A percentile compares a stretch with the other conserved stretches of the same genome.
Conservation (phyloP, 2,113 vertebrate species). For the Conger conger region DNA sequence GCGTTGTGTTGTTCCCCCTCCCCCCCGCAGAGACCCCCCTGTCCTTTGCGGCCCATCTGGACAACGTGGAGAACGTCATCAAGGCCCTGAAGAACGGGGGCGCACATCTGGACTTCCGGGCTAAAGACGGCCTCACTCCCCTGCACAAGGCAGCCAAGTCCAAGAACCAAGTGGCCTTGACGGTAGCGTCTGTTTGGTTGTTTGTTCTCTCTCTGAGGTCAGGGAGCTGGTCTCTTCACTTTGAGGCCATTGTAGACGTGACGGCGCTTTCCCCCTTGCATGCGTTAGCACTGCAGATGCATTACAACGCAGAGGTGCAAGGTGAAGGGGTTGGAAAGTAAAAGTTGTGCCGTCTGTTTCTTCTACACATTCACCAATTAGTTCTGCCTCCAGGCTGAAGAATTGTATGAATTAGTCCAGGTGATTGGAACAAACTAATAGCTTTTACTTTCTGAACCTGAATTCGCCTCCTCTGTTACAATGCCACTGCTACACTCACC, state of each 20-base stretch:
- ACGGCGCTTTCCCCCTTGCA: neutral
- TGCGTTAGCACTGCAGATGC: neutral
- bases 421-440: too few relatives aligned
- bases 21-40: constrained; percentile 80
- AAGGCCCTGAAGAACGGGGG: constrained; percentile 85
- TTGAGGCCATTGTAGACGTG: neutral
- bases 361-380: too few relatives aligned
- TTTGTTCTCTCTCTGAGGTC: neutral
- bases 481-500: neutral
- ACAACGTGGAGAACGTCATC: constrained; percentile 76
- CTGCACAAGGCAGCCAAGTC: constrained; percentile 87
- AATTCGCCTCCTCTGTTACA: too few relatives aligned
- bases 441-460: too few relatives aligned
- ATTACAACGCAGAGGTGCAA: too few relatives aligned
- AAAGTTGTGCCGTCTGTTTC: too few relatives aligned
- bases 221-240: neutral
- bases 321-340: too few relatives aligned
- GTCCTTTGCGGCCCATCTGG: constrained; percentile 82
- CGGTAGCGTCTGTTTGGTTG: constrained; percentile 64
- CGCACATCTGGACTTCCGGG: constrained; percentile 92
- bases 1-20: neutral
- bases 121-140: constrained; percentile 89
- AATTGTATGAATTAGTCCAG: too few relatives aligned
- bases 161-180: constrained; percentile 79
- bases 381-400: too few relatives aligned